phyloP scores from a whole-genome alignment of 2,113 vertebrate genomes.

The Bubo bubo region DNA sequence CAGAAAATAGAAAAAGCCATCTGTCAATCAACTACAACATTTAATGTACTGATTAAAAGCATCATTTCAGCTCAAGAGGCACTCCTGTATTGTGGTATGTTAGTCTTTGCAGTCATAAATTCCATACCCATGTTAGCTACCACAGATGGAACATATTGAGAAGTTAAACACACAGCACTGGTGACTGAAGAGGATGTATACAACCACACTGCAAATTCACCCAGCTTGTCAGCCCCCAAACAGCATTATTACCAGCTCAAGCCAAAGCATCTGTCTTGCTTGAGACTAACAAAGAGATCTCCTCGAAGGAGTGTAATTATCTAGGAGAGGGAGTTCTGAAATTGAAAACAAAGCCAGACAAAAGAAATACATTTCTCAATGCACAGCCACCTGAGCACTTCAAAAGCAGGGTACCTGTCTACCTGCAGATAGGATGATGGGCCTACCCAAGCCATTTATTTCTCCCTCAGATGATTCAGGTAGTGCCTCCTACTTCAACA shows the following conservation, averaged over 20 bases:
- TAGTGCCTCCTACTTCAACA: conserved; percentile 60
- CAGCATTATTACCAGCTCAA: conserved; percentile 39
- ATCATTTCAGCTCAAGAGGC: conserved; percentile 47
- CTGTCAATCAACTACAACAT: conserved; percentile 55
- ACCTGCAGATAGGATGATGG: neutral
- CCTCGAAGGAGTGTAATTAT: neutral
- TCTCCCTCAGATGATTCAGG: conserved; percentile 62
- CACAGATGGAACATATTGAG: conserved; percentile 52
- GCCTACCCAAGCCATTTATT: neutral
- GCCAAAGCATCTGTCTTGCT: conserved; percentile 54
- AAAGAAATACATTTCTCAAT: neutral
- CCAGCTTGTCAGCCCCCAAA: conserved; percentile 54
- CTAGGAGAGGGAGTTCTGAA: neutral
- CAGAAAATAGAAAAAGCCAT: conserved; percentile 26
- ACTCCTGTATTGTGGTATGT: conserved; percentile 48
- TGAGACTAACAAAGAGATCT: conserved; percentile 24
- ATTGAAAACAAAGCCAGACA: neutral
- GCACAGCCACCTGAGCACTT: neutral
- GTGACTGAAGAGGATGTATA: conserved; percentile 44
- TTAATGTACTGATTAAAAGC: conserved; percentile 58
- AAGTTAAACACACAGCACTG: conserved; percentile 40
- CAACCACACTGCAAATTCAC: conserved; percentile 45
- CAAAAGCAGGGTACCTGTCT: neutral
- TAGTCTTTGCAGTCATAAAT: conserved; percentile 40
- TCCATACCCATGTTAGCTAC: conserved; percentile 47